These are phyloP conservation scores for Aphidoletes aphidimyza DNA, from an alignment of 2,888 invertebrate species.

Conservation along the genomic window DNA sequence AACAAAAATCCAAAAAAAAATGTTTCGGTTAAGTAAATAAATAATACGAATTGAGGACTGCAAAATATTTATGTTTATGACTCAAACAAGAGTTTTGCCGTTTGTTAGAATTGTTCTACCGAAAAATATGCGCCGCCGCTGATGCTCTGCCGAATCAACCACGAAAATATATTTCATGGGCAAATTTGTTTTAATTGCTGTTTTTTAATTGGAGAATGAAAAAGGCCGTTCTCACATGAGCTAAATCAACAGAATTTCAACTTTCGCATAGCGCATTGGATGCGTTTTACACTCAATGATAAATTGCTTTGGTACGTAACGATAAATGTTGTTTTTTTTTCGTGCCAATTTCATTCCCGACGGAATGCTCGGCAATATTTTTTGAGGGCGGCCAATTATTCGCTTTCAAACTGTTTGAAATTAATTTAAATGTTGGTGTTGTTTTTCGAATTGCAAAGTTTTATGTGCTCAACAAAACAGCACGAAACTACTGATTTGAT, in stretches of 20 bases:
- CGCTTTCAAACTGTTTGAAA: background rate
- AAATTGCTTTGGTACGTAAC: no score
- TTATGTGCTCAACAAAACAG: no score
- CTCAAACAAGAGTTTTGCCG: background rate
- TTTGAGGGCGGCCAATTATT: background rate
- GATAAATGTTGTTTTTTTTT: no score
- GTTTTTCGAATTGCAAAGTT: no score
- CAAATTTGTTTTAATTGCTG: slow-evolving; percentile 33
- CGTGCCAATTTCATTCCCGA: no score
- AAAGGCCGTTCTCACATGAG: slow-evolving; percentile 31
- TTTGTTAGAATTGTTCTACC: background rate
- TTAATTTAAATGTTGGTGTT: background rate
- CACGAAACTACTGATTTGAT: background rate
- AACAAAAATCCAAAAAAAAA: no score
- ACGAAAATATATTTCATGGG: slow-evolving; percentile 17
- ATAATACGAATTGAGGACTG: background rate
- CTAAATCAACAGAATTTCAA: background rate
- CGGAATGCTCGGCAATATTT: no score
- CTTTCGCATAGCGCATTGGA: no score
- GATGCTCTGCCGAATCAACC: background rate
- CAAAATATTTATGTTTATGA: background rate
- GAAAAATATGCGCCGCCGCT: no score
- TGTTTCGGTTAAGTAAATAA: no score
- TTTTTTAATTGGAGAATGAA: background rate
- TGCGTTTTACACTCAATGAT: no score